Conservation (phyloP, 2,888 invertebrate genomes). For the Taenaris catops region DNA sequence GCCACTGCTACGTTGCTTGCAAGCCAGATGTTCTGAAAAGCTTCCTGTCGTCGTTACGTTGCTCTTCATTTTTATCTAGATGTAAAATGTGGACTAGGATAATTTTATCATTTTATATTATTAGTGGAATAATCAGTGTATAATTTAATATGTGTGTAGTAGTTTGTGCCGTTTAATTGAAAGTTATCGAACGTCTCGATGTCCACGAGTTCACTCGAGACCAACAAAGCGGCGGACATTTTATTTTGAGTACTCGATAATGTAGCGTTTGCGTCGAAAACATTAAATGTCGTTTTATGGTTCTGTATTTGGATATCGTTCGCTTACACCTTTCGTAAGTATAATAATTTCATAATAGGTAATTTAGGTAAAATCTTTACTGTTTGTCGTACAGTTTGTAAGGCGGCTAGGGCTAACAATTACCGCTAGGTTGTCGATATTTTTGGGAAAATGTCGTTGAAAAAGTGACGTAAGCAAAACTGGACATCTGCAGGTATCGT, state of each 20-base stretch:
- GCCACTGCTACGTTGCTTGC: constrained; percentile 77
- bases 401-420: constrained; percentile 57
- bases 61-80: constrained; percentile 59
- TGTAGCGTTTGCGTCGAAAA: constrained; percentile 78
- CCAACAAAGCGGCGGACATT: constrained; percentile 81
- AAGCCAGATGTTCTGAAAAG: constrained; percentile 79
- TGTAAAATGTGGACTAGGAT: constrained; percentile 70
- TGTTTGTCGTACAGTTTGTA: constrained; percentile 36
- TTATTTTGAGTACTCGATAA: constrained; percentile 80
- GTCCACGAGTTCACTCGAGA: constrained; percentile 79
- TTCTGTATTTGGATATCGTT: constrained; percentile 72
- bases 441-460: constrained; percentile 62
- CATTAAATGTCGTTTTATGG: constrained; percentile 77
- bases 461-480: constrained; percentile 67
- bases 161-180: constrained; percentile 55
- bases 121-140: constrained; percentile 61
- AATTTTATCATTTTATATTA: constrained; percentile 50
- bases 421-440: constrained; percentile 63
- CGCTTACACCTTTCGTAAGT: constrained; percentile 79
- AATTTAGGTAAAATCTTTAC: constrained; percentile 41
- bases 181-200: constrained; percentile 74
- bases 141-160: constrained; percentile 60
- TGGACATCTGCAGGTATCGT: constrained; percentile 47
- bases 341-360: constrained; percentile 40
- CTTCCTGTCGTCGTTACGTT: constrained; percentile 71